phyloP scores from a whole-genome alignment of 2,888 invertebrate species.

The Nesidiocoris tenuis region DNA sequence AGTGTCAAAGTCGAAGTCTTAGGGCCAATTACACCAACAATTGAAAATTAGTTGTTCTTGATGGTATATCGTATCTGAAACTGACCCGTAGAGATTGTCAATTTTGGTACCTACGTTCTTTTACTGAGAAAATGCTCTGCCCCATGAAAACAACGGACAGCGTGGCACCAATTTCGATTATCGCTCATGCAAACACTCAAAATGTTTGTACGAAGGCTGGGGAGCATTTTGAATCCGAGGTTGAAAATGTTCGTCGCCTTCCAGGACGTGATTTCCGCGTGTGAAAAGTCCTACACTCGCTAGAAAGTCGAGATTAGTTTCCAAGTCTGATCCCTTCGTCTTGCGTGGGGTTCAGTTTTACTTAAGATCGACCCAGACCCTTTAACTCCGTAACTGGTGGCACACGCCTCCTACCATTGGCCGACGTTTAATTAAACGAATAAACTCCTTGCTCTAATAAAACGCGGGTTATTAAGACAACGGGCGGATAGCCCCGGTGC shows the following conservation, averaged over 20 bases:
- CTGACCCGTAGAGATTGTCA: too few species aligned
- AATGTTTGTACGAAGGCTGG: too few species aligned
- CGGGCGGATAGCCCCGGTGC: background rate
- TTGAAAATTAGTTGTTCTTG: too few species aligned
- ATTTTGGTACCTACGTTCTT: too few species aligned
- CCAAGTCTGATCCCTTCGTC: slow-evolving; percentile 20
- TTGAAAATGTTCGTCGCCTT: background rate
- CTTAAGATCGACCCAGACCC: slow-evolving; percentile 23
- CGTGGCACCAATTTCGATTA: too few species aligned
- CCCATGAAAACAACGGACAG: too few species aligned
- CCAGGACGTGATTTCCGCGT: background rate
- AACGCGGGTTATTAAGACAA: slow-evolving; percentile 43
- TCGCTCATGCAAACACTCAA: too few species aligned
- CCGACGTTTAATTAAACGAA: slow-evolving; percentile 43
- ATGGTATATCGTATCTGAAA: too few species aligned
- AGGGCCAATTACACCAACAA: too few species aligned
- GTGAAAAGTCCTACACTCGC: background rate
- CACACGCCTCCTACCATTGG: slow-evolving; percentile 17
- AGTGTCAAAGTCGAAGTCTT: too few species aligned
- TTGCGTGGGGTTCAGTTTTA: background rate
- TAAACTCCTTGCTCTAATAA: slow-evolving; percentile 41
- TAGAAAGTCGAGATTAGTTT: slow-evolving; percentile 15
- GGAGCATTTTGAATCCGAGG: too few species aligned
- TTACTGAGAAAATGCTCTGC: too few species aligned
- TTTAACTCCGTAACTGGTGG: background rate